Evolutionary conservation across 2,797 vertebrate species (phyloP).

Genomic region (Anguilla obscura): DNA sequence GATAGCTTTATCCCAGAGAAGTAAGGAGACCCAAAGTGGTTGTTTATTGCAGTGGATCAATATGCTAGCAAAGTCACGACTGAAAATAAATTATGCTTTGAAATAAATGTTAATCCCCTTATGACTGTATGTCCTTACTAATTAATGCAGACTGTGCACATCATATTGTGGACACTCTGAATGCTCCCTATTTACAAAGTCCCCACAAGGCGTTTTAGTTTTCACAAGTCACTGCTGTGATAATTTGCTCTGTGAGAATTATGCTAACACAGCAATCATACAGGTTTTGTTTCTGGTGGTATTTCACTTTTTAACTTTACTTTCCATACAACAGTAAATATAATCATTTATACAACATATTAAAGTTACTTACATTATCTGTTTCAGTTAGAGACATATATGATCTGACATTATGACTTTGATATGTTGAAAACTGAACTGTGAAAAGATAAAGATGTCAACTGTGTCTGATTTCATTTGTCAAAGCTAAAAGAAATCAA

Average conservation of each 20-base stretch:
- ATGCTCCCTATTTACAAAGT: neutral
- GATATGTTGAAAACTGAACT: neutral
- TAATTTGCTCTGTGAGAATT: neutral
- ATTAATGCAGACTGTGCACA: neutral
- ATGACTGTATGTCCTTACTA: neutral
- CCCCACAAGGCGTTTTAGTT: neutral
- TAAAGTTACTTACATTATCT: neutral
- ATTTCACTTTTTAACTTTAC: neutral
- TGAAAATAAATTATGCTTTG: constrained; percentile 7
- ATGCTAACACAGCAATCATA: neutral
- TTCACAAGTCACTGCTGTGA: neutral
- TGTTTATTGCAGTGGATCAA: constrained; percentile 4
- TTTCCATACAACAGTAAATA: too few species aligned
- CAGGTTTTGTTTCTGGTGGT: neutral
- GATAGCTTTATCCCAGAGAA: neutral
- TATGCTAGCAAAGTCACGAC: neutral
- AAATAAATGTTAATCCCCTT: neutral
- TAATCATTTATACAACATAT: too few species aligned
- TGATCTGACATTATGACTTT: neutral
- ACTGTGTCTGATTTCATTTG: neutral
- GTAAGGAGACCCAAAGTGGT: neutral
- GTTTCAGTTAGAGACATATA: neutral
- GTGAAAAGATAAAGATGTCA: neutral
- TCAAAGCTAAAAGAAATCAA: neutral
- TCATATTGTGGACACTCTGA: neutral